Conservation (phyloP, 2,888 invertebrate species). For the Trachelus troglodyta region DNA sequence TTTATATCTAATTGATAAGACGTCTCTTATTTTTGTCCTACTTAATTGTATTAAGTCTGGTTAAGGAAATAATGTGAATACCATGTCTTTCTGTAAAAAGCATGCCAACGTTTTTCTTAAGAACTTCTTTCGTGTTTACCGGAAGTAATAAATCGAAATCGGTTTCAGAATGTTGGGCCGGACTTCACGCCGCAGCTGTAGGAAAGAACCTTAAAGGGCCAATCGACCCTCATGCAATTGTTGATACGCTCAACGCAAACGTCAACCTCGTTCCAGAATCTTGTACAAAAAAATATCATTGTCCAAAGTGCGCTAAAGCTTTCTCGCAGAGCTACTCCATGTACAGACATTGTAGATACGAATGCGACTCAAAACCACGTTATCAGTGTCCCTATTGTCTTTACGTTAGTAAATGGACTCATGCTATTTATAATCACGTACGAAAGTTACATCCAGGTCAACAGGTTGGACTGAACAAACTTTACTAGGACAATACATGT, state of each 20-base stretch:
- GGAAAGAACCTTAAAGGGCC: background rate
- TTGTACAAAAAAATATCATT: constrained; percentile 37
- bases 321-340: constrained; percentile 60
- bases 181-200: background rate
- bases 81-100: no score
- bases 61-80: no score
- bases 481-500: constrained; percentile 36
- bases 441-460: constrained; percentile 52
- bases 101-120: no score
- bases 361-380: constrained; percentile 60
- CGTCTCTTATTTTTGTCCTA: no score
- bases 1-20: no score
- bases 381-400: constrained; percentile 61
- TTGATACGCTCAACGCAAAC: background rate
- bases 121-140: no score
- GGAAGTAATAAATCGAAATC: constrained; percentile 17
- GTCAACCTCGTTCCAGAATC: background rate
- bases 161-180: constrained; percentile 44
- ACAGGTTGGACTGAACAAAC: constrained; percentile 47
- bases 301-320: constrained; percentile 55
- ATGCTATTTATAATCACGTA: constrained; percentile 58
- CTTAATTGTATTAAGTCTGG: no score
- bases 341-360: constrained; percentile 63
- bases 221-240: no score
- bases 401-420: constrained; percentile 59